A percentile compares a stretch with the other conserved stretches of the same genome.
phyloP scores from a whole-genome alignment of 2,888 invertebrate species.

The Celastrina argiolus region DNA sequence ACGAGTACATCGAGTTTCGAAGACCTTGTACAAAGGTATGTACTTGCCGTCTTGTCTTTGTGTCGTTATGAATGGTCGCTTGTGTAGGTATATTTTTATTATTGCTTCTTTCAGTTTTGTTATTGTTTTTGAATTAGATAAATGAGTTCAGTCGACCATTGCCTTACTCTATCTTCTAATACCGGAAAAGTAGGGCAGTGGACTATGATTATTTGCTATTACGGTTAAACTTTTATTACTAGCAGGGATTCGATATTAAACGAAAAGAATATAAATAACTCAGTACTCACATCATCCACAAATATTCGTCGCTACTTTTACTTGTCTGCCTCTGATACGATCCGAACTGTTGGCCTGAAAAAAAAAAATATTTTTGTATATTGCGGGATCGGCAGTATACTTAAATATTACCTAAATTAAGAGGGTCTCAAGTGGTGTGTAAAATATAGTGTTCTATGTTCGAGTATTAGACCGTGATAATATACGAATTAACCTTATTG shows the following conservation, averaged over 20 bases:
- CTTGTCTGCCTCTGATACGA: conserved; percentile 53
- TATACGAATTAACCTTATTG: too few relatives aligned
- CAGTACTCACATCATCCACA: conserved; percentile 75
- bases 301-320: conserved; percentile 64
- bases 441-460: too few relatives aligned
- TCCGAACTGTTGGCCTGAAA: conserved; percentile 53
- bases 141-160: too few relatives aligned
- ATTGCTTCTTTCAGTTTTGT: not conserved
- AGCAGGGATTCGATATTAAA: not conserved
- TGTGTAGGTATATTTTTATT: not conserved
- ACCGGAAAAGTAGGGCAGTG: not conserved
- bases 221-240: not conserved
- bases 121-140: not conserved
- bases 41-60: not conserved
- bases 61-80: not conserved
- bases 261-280: conserved; percentile 35
- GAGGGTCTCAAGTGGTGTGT: too few relatives aligned
- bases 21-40: not conserved
- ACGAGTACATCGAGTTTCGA: not conserved
- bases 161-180: too few relatives aligned
- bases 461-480: too few relatives aligned
- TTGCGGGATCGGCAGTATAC: too few relatives aligned
- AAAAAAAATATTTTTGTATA: conserved; percentile 1
- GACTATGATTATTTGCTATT: not conserved
- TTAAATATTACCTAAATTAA: not conserved